Conservation (phyloP, 2,888 invertebrate genomes). For the Griposia aprilina region DNA sequence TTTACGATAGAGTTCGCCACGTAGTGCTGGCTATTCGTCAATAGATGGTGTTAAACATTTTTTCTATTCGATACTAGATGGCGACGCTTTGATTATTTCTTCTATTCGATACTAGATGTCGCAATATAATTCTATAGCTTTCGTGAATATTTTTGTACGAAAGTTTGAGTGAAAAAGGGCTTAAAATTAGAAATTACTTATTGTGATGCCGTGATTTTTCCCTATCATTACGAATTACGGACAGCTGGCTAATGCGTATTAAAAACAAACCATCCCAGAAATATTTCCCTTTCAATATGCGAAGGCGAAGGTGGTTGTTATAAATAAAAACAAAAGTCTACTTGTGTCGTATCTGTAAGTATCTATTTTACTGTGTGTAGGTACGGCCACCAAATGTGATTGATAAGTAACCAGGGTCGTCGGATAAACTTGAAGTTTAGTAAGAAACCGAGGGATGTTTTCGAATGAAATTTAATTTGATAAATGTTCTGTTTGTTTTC, state of each 20-base stretch:
- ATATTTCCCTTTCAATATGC: neutral
- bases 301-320: neutral
- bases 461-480: too few species aligned
- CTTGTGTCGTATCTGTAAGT: too few species aligned
- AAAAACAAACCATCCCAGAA: neutral
- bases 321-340: neutral
- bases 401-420: too few species aligned
- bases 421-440: too few species aligned
- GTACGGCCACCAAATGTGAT: too few species aligned
- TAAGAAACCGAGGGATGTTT: too few species aligned
- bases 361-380: too few species aligned
- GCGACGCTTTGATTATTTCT: neutral
- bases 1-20: constrained; percentile 59
- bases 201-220: neutral
- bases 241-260: neutral
- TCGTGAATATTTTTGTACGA: neutral
- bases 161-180: neutral
- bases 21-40: neutral
- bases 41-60: constrained; percentile 62
- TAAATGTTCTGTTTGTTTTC: too few species aligned
- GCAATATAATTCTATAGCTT: neutral
- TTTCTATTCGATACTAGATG: constrained; percentile 62
- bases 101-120: constrained; percentile 67
- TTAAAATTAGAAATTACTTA: neutral
- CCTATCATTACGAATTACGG: too few species aligned